A percentile compares a stretch with the other conserved stretches of the same genome.
These are phyloP conservation scores for Caenorhabditis panamensis DNA, from an alignment of 2,888 invertebrate species.

Conservation along the genomic window DNA sequence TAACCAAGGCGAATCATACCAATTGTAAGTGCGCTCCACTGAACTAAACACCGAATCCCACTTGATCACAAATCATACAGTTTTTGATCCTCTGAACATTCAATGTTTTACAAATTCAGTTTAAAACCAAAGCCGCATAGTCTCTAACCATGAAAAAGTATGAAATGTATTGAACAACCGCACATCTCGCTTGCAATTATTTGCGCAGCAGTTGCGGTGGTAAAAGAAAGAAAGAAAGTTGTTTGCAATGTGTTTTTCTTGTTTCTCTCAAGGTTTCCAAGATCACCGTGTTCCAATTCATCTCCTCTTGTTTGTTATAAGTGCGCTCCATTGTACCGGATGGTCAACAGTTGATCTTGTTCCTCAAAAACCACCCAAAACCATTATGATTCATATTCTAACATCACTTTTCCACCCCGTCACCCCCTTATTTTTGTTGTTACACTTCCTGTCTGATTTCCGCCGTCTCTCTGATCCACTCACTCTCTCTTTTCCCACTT, in stretches of 20 bases:
- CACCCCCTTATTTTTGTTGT: slow-evolving; percentile 27
- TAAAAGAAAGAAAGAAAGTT: slow-evolving; percentile 10
- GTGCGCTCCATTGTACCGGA: neutral
- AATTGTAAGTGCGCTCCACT: too few species aligned
- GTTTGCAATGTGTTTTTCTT: slow-evolving; percentile 4
- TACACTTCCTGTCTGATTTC: slow-evolving; percentile 42
- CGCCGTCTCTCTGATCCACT: slow-evolving; percentile 25
- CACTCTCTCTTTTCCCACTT: slow-evolving; percentile 14
- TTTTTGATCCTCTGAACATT: too few species aligned
- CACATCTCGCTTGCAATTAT: slow-evolving; percentile 17
- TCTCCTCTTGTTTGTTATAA: slow-evolving; percentile 2
- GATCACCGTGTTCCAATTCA: too few species aligned
- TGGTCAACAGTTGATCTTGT: neutral
- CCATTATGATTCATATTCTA: neutral
- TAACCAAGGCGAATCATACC: too few species aligned
- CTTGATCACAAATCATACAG: too few species aligned
- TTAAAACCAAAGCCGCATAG: too few species aligned
- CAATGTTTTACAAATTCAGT: too few species aligned
- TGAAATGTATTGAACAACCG: slow-evolving; percentile 16
- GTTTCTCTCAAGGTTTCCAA: slow-evolving; percentile 15
- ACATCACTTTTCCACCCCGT: slow-evolving; percentile 9
- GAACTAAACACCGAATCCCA: too few species aligned
- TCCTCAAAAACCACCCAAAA: neutral
- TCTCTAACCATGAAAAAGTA: neutral
- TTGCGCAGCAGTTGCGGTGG: slow-evolving; percentile 22